Conservation (phyloP, 2,113 vertebrate genomes). For the Merops nubicus region DNA sequence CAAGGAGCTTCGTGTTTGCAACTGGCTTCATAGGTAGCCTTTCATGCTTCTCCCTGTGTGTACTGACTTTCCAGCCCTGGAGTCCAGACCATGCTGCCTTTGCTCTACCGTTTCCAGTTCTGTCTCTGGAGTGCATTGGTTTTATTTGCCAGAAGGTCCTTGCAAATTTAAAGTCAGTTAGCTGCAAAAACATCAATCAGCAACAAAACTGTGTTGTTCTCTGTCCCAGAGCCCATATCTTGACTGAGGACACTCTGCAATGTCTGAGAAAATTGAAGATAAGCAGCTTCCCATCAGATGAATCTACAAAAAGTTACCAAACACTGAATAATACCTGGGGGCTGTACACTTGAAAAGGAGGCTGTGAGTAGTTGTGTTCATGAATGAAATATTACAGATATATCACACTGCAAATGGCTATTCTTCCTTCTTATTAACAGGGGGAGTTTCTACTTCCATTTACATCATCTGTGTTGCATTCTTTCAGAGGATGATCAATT, state of each 20-base stretch:
- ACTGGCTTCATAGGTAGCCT: neutral
- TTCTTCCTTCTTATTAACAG: neutral
- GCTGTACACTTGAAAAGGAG: neutral
- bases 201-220: neutral
- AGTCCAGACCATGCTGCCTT: neutral
- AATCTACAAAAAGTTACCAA: neutral
- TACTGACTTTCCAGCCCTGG: neutral
- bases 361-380: neutral
- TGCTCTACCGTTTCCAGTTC: neutral
- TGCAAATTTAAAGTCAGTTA: neutral
- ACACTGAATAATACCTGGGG: neutral
- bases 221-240: neutral
- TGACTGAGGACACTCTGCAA: neutral
- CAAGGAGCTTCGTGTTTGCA: neutral
- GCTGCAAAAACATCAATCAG: neutral
- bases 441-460: neutral
- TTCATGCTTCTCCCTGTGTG: neutral
- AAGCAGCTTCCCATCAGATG: neutral
- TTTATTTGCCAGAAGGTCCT: neutral
- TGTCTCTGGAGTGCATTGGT: neutral
- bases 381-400: neutral
- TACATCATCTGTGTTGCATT: neutral
- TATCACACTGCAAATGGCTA: neutral
- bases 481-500: neutral
- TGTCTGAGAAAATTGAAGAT: neutral